Percentiles rank a stretch among this genome's conserved stretches.
Evolutionary conservation across 2,797 vertebrate species (phyloP).

Genomic region (Amazona finschi): DNA sequence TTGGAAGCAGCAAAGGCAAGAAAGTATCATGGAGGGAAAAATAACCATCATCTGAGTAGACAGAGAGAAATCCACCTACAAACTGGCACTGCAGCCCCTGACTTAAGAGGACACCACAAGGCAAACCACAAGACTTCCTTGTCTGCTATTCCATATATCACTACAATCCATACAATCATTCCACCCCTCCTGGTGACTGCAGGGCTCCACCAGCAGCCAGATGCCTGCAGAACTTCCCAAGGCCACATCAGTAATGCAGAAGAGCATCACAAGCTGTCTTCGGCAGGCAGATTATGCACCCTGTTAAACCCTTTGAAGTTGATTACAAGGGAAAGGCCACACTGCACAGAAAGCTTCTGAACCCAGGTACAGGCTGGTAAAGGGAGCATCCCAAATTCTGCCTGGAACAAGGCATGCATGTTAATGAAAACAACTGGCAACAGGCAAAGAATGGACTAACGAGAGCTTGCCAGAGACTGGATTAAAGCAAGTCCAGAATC

Average conservation of each 20-base stretch:
- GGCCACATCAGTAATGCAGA: background rate
- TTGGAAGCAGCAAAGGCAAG: background rate
- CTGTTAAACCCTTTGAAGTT: background rate
- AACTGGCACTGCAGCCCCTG: background rate
- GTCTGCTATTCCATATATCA: background rate
- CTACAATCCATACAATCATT: background rate
- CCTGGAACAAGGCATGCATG: background rate
- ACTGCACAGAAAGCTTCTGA: background rate
- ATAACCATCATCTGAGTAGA: background rate
- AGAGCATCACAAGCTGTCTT: background rate
- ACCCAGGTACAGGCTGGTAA: background rate
- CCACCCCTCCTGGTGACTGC: background rate
- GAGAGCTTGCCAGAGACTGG: rapidly evolving
- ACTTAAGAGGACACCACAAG: background rate
- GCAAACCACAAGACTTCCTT: background rate
- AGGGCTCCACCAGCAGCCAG: background rate
- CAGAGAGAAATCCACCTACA: background rate
- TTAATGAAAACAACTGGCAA: background rate
- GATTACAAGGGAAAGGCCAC: background rate
- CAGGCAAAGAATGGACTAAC: rapidly evolving
- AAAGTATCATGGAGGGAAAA: background rate
- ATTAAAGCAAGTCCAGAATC: background rate
- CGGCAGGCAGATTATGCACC: background rate
- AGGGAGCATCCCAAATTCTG: background rate
- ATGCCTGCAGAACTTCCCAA: background rate